Evolutionary conservation across 1,140 invertebrate genomes (phyloP), one percentile per base, ranked within the genome.

Genomic region (Cardiocondyla obscurior): DNA sequence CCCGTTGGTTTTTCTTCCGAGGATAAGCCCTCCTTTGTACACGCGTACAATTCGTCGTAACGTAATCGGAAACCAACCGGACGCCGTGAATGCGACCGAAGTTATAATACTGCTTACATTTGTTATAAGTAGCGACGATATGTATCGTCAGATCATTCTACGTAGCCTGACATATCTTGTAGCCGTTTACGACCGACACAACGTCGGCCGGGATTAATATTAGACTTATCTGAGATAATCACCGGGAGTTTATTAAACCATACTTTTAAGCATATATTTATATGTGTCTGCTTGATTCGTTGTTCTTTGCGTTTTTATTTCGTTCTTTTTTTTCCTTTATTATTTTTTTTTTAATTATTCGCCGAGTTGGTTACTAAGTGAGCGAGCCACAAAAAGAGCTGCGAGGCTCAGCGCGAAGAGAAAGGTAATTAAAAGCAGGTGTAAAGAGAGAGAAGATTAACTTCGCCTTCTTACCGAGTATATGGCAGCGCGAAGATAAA

Each of bases 61-160:
- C 22, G 74, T 79, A 79, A 79, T 79, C 74, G 62, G 74, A 79
- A 28, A 6, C 39, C 44, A 16, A 55, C 22, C 62, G 74, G 60
- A 67, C 36, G 62, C n/a, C 25, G 10, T 69, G 33, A 79, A 55
- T 79, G 46, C 22, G 60, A 39, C 62, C 33, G n/a, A n/a, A 16
- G 30, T 79, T 67, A 39, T 53, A 42, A 46, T 67, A 79, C 10
- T 16, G 44, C 74, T 77, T 77, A 77, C 74, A 79, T 67, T 79
- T 79, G 74, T 79, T 53, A 51, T 53, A 51, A 77, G 74, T 77
- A 67, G 46, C 62, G 62, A 67, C 39, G 33, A 67, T 79, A 69
- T 67, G 74, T 67, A 53, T 28, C 60, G 46, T 51, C 22, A 28
- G 28, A 62, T 62, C 57, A 8, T 72, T 74, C 72, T 44, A 46